These are phyloP conservation scores for Mormyrops boulengeri DNA, from an alignment of 2,797 vertebrate species.

Conservation along the genomic window DNA sequence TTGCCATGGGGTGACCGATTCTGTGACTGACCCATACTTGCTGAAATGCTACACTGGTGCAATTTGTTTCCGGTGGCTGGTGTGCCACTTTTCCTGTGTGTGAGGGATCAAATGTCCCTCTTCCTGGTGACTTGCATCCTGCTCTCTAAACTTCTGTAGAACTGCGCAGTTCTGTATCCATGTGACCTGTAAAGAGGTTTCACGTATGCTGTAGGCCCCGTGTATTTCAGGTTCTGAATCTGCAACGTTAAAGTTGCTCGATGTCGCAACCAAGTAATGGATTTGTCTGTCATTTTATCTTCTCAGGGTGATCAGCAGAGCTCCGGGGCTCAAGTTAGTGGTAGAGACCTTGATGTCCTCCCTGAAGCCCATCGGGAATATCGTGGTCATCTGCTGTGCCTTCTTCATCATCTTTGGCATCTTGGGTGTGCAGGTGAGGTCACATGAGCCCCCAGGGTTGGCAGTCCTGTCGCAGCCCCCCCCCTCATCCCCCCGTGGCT, in stretches of 20 bases:
- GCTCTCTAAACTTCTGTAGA: background rate
- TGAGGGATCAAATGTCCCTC: background rate
- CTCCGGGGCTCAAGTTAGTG: slow-evolving; percentile 92
- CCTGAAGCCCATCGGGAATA: slow-evolving; percentile 96
- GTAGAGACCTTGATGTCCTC: slow-evolving; percentile 98
- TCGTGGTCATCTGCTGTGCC: slow-evolving; percentile 97
- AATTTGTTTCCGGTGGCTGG: background rate
- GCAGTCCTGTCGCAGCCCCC: background rate
- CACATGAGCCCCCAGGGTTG: background rate
- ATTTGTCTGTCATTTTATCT: background rate
- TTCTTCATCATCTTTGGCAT: slow-evolving; percentile 99
- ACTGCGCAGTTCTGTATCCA: background rate
- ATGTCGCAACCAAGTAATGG: background rate
- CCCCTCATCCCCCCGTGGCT: background rate
- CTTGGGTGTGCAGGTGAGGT: slow-evolving; percentile 89
- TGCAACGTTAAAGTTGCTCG: background rate
- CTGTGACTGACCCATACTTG: slow-evolving; percentile 23
- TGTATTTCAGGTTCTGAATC: background rate
- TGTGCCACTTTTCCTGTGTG: background rate
- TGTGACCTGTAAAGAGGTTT: background rate
- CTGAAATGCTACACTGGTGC: background rate
- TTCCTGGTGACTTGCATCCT: background rate
- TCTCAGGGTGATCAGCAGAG: slow-evolving; percentile 91
- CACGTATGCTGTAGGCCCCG: background rate
- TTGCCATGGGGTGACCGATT: background rate